Conservation (phyloP, 2,888 invertebrate species). For the Axea sp. region DNA sequence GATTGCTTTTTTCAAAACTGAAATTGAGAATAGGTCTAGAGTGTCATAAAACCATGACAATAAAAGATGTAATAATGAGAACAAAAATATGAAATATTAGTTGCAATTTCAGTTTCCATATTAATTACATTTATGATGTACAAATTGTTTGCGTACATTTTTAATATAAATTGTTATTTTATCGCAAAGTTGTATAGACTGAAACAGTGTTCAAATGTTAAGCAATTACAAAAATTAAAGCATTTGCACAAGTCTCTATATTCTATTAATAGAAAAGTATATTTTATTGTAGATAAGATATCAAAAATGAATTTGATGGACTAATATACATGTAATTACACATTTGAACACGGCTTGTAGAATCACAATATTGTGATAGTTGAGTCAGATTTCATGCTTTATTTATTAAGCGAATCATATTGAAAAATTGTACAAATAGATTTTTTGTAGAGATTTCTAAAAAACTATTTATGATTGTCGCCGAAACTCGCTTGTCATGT, state of each 20-base stretch:
- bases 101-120: too few relatives aligned
- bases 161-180: not conserved
- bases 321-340: slow-evolving; percentile 4
- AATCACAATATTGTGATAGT: slow-evolving; percentile 23
- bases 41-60: slow-evolving; percentile 25
- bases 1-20: too few relatives aligned
- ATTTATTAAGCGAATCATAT: slow-evolving; percentile 18
- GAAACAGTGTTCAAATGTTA: slow-evolving; percentile 5
- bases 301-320: too few relatives aligned
- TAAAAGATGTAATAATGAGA: too few relatives aligned
- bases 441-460: slow-evolving; percentile 1
- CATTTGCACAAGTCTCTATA: too few relatives aligned
- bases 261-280: too few relatives aligned
- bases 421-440: slow-evolving; percentile 18
- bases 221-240: not conserved
- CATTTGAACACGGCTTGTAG: slow-evolving; percentile 9
- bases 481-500: slow-evolving; percentile 24
- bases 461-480: slow-evolving; percentile 29
- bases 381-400: slow-evolving; percentile 10
- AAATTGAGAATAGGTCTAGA: too few relatives aligned
- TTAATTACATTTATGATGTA: too few relatives aligned
- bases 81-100: too few relatives aligned
- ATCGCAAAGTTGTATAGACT: slow-evolving; percentile 2
- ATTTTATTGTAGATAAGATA: too few relatives aligned
- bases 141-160: too few relatives aligned